Conservation (phyloP, 2,113 vertebrate genomes). For the Megaleporinus macrocephalus region DNA sequence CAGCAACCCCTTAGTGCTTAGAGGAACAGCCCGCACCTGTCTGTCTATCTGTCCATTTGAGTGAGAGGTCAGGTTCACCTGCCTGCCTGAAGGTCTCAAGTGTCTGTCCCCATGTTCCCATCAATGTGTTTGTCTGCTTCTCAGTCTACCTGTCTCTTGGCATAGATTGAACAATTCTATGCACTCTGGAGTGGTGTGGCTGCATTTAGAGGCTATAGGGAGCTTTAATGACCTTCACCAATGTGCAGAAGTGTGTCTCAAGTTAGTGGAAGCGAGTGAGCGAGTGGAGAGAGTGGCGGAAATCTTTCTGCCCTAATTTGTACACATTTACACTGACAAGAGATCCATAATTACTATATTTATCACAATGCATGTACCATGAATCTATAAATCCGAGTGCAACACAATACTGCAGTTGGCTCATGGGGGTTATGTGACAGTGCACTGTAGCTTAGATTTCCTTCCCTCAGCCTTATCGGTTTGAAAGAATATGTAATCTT, state of each 20-base stretch:
- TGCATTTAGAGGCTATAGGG: slow-evolving; percentile 17
- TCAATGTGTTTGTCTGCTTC: slow-evolving; percentile 34
- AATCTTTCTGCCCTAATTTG: too few relatives aligned
- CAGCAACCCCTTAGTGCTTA: neutral
- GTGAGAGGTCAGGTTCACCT: slow-evolving; percentile 9
- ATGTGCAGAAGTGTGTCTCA: neutral
- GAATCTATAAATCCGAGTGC: too few relatives aligned
- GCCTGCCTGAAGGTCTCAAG: neutral
- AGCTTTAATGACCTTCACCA: slow-evolving; percentile 45
- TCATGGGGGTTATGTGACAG: too few relatives aligned
- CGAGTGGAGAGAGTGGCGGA: too few relatives aligned
- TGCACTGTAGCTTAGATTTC: too few relatives aligned
- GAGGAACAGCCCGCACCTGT: neutral
- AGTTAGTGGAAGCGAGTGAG: too few relatives aligned
- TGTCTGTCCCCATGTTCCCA: slow-evolving; percentile 20
- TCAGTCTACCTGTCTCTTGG: slow-evolving; percentile 19
- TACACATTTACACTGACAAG: too few relatives aligned
- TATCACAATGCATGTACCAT: too few relatives aligned
- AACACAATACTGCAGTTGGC: too few relatives aligned
- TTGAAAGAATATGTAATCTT: too few relatives aligned
- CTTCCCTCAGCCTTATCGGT: too few relatives aligned
- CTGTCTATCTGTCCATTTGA: neutral
- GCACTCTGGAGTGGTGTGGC: neutral
- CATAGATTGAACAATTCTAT: slow-evolving; percentile 31
- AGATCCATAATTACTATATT: too few relatives aligned